These are phyloP conservation scores for Cosmopolites sordidus DNA, from an alignment of 2,888 invertebrate species.

Conservation along the genomic window DNA sequence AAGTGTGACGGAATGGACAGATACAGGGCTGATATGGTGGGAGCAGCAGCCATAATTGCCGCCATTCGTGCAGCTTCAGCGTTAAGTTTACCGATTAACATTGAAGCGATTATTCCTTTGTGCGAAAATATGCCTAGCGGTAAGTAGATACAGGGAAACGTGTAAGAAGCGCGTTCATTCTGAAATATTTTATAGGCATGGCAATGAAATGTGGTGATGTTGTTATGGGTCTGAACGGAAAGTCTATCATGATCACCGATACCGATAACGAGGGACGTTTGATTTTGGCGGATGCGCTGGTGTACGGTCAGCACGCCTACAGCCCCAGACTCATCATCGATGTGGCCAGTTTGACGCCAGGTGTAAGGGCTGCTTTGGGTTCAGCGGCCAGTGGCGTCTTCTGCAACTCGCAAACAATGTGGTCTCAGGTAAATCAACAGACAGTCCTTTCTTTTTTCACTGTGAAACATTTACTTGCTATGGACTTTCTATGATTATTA, in stretches of 20 bases:
- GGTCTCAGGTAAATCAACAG: constrained; percentile 47
- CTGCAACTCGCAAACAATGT: constrained; percentile 52
- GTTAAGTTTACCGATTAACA: constrained; percentile 54
- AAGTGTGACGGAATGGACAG: constrained; percentile 43
- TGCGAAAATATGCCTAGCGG: constrained; percentile 56
- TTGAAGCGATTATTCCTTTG: constrained; percentile 48
- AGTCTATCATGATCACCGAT: constrained; percentile 59
- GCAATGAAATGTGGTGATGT: constrained; percentile 54
- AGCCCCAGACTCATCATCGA: constrained; percentile 62
- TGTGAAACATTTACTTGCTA: no score
- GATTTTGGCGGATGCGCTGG: constrained; percentile 43
- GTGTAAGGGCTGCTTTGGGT: constrained; percentile 53
- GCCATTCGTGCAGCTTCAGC: constrained; percentile 53
- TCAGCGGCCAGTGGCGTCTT: constrained; percentile 54
- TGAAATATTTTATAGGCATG: constrained; percentile 40
- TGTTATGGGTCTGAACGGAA: constrained; percentile 53
- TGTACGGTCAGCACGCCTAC: constrained; percentile 49
- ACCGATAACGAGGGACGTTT: constrained; percentile 55
- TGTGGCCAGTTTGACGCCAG: constrained; percentile 66
- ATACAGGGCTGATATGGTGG: constrained; percentile 58
- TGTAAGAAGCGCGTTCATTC: no score
- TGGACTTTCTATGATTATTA: no score
- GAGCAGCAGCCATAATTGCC: constrained; percentile 57
- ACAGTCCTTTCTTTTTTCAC: no score
- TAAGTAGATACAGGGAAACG: no score